Conservation (phyloP, 2,888 invertebrate genomes). For the Achlya flavicornis region DNA sequence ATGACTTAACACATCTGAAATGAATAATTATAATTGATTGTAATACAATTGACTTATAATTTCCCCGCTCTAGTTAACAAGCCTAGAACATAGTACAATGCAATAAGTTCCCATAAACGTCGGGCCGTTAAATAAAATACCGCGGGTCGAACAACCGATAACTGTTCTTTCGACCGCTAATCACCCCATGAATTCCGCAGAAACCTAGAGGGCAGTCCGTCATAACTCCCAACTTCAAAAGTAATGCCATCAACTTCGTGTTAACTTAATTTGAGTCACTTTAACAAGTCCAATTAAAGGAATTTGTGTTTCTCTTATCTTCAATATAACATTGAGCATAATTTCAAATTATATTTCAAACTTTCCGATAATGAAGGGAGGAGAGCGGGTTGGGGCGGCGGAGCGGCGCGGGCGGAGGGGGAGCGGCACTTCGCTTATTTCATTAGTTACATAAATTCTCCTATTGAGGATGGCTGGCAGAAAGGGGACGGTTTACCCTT, state of each 20-base stretch:
- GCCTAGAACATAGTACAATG: slow-evolving; percentile 45
- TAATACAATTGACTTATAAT: slow-evolving; percentile 21
- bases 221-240: slow-evolving; percentile 81
- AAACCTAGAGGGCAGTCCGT: slow-evolving; percentile 74
- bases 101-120: slow-evolving; percentile 64
- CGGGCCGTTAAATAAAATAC: slow-evolving; percentile 61
- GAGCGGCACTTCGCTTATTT: slow-evolving; percentile 81
- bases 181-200: slow-evolving; percentile 65
- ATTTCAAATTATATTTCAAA: slow-evolving; percentile 85
- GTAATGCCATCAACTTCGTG: slow-evolving; percentile 84
- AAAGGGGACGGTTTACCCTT: slow-evolving; percentile 84
- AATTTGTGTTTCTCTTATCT: slow-evolving; percentile 85
- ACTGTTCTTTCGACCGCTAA: slow-evolving; percentile 71
- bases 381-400: slow-evolving; percentile 64
- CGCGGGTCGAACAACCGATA: slow-evolving; percentile 63
- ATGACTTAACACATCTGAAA: slow-evolving; percentile 6
- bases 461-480: slow-evolving; percentile 83
- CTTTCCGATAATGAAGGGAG: slow-evolving; percentile 84
- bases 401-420: slow-evolving; percentile 49
- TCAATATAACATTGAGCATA: slow-evolving; percentile 85
- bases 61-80: slow-evolving; percentile 42
- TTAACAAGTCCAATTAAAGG: slow-evolving; percentile 85
- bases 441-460: slow-evolving; percentile 85
- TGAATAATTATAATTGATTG: slow-evolving; percentile 14
- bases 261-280: slow-evolving; percentile 85